Conservation (phyloP, 1,140 invertebrate species). For the Lasioglossum baleicum region DNA sequence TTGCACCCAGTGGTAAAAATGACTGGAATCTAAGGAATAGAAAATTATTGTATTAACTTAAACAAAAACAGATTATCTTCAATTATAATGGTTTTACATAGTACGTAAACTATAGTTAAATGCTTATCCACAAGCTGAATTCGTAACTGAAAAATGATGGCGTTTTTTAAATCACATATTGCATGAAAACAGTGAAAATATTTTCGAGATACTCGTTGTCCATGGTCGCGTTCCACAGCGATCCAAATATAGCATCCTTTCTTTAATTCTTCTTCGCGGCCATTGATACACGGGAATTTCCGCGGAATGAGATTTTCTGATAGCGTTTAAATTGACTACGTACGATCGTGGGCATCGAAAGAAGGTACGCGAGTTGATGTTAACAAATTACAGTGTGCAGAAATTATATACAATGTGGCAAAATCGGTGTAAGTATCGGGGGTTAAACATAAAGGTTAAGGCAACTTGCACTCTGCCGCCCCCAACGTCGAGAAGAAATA, state of each 20-base stretch:
- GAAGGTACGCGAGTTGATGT: not conserved
- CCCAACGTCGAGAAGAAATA: slow-evolving; percentile 35
- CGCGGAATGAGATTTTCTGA: slow-evolving; percentile 1
- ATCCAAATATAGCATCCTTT: not conserved
- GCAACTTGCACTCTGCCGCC: not conserved
- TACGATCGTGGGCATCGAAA: slow-evolving; percentile 9
- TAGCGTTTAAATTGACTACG: slow-evolving; percentile 9
- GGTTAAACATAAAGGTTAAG: slow-evolving; percentile 45
- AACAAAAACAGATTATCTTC: too few relatives aligned
- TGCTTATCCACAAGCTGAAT: too few relatives aligned
- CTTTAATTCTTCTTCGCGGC: not conserved
- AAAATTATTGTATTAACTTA: too few relatives aligned
- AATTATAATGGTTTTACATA: too few relatives aligned
- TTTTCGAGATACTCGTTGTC: too few relatives aligned
- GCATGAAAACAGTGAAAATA: too few relatives aligned
- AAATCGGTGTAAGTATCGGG: slow-evolving; percentile 38
- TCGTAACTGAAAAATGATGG: too few relatives aligned
- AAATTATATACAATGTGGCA: slow-evolving; percentile 44
- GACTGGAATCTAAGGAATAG: too few relatives aligned
- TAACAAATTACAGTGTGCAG: slow-evolving; percentile 35
- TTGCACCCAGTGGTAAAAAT: too few relatives aligned
- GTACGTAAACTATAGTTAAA: too few relatives aligned
- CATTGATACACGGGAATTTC: slow-evolving; percentile 1
- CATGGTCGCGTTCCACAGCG: not conserved
- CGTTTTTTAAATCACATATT: too few relatives aligned